Evolutionary conservation across 2,113 vertebrate species (phyloP), one percentile per base, ranked within the genome.

Genomic region (Myotis yumanensis): DNA sequence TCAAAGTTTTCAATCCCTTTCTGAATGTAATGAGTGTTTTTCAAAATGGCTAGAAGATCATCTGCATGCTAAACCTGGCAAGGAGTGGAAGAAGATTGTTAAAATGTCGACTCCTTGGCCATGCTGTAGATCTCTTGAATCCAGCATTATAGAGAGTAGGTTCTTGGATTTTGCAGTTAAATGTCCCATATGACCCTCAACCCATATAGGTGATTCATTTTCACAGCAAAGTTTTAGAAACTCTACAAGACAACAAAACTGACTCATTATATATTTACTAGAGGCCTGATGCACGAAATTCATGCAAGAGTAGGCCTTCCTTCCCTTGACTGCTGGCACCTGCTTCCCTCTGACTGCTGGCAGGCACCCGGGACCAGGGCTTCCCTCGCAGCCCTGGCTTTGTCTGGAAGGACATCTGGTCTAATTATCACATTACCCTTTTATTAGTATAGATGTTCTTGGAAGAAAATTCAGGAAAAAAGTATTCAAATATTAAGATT

Each of bases 241-340:
- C 59, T 88, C 25, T 59, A 15, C 5, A 51, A 94, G 75, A 73
- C 73, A 86, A 75, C 48, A 92, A 64, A 82, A 76, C 18, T 76
- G 68, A 95, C 52, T 95, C 68, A 91, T 82, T 87, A 32, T 87
- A n/a, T 81, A 54, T 95, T 62, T 92, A 18, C 57, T 62, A 62
- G 59, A 28, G 57, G 23, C 59, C 10, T 11, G 4, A 62, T 25
- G 1, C 59, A 62, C 0, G 10, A 59, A 59, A 59, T 59, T 59
- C 23, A 4, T 25, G 57, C 23, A 11, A 59, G 23, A 59, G 59
- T 62, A 28, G 54, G 23, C 59, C 59, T 62, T 11, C 59, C 59
- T 62, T 62, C 11, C 57, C 23, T 22, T 23, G 23, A 22, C 57
- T 23, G 22, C 54, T 57, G 54, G 54, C 7, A 57, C 20, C 18